These are phyloP conservation scores for Chrysolina americana DNA, from an alignment of 2,888 invertebrate species.

Conservation along the genomic window DNA sequence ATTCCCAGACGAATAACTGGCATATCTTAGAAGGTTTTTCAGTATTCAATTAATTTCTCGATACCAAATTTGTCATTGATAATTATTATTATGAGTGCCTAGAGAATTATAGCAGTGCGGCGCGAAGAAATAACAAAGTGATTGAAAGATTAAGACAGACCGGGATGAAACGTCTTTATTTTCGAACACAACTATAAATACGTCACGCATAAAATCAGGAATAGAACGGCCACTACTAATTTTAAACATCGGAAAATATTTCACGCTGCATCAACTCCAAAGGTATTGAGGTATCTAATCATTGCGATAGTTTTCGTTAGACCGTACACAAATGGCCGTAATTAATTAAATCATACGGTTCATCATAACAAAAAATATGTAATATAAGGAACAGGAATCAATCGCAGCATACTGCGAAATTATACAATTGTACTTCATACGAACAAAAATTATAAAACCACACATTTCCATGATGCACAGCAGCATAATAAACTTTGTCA, in stretches of 20 bases:
- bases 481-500: too few relatives aligned
- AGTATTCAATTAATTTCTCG: slow-evolving; percentile 20
- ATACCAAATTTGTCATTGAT: slow-evolving; percentile 24
- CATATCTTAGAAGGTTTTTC: slow-evolving; percentile 1
- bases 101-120: not conserved
- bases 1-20: slow-evolving; percentile 18
- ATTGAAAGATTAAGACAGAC: slow-evolving; percentile 9
- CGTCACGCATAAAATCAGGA: slow-evolving; percentile 37
- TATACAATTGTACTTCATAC: too few relatives aligned
- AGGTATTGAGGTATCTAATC: slow-evolving; percentile 3
- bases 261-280: slow-evolving; percentile 19
- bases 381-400: too few relatives aligned
- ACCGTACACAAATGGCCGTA: too few relatives aligned
- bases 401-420: too few relatives aligned
- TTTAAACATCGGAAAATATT: slow-evolving; percentile 45
- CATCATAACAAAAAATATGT: too few relatives aligned
- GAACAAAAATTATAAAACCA: too few relatives aligned
- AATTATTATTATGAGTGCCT: not conserved
- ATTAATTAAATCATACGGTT: too few relatives aligned
- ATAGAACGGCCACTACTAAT: slow-evolving; percentile 45
- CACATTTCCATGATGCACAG: too few relatives aligned
- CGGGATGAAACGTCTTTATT: slow-evolving; percentile 36
- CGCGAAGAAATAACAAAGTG: slow-evolving; percentile 18
- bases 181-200: slow-evolving; percentile 41
- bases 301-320: not conserved